These are phyloP conservation scores for Chouioia cunea DNA, from an alignment of 2,888 invertebrate genomes.

Conservation along the genomic window DNA sequence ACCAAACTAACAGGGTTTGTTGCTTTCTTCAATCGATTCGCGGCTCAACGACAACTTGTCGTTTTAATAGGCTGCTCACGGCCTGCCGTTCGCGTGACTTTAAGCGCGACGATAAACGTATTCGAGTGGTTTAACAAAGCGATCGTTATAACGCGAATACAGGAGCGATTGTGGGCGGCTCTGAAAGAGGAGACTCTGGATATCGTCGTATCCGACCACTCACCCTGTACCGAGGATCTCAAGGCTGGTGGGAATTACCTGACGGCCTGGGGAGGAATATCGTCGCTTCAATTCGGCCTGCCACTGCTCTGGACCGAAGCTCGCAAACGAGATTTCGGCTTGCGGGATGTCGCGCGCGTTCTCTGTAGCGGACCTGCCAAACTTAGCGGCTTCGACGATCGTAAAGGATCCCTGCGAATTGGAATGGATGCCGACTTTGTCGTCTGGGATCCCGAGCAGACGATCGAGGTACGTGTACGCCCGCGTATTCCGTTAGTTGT, in stretches of 20 bases:
- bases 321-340: slow-evolving; percentile 70
- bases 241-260: slow-evolving; percentile 73
- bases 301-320: slow-evolving; percentile 80
- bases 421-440: slow-evolving; percentile 81
- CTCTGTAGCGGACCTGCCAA: slow-evolving; percentile 75
- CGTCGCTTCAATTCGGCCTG: slow-evolving; percentile 80
- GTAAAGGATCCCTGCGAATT: slow-evolving; percentile 74
- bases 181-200: slow-evolving; percentile 71
- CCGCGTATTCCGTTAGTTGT: no score
- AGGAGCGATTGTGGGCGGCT: slow-evolving; percentile 76
- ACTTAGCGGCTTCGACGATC: slow-evolving; percentile 73
- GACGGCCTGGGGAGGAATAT: slow-evolving; percentile 81
- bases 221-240: slow-evolving; percentile 59
- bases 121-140: no score
- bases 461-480: slow-evolving; percentile 69
- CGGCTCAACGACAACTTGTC: no score
- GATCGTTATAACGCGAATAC: slow-evolving; percentile 42
- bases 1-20: slow-evolving; percentile 73
- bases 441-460: slow-evolving; percentile 77
- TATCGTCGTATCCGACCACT: slow-evolving; percentile 60
- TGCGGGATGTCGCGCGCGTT: slow-evolving; percentile 73
- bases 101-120: no score
- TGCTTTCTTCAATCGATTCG: no score
- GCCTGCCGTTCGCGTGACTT: no score
- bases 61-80: no score